phyloP scores from a whole-genome alignment of 2,797 vertebrate species.

The Discoglossus pictus region DNA sequence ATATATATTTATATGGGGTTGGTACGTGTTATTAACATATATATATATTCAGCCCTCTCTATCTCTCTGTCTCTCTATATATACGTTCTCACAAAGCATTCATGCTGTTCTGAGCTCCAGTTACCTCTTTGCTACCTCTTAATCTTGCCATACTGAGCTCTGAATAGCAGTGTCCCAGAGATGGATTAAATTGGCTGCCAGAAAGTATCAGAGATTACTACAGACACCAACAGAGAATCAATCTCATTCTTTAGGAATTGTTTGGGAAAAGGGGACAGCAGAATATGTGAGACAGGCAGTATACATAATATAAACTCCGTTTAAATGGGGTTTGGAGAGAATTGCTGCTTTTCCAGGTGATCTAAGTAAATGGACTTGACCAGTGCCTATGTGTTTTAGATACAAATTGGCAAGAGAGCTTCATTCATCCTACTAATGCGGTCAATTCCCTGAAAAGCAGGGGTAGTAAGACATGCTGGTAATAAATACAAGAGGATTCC shows the following conservation, averaged over 20 bases:
- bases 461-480: no score
- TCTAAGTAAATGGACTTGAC: background rate
- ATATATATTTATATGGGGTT: no score
- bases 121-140: slow-evolving; percentile 7
- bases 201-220: slow-evolving; percentile 5
- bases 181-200: slow-evolving; percentile 7
- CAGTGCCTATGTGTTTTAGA: background rate
- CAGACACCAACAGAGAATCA: background rate
- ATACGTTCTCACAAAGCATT: no score
- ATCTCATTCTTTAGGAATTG: slow-evolving; percentile 6
- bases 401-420: background rate
- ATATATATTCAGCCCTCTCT: no score
- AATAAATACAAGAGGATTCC: no score
- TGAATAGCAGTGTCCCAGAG: background rate
- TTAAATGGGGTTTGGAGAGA: slow-evolving; percentile 5
- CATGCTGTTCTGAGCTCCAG: background rate
- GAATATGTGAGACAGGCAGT: background rate
- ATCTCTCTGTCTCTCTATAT: no score
- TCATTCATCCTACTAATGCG: slow-evolving; percentile 2
- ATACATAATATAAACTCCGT: background rate
- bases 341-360: background rate
- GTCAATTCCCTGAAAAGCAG: no score
- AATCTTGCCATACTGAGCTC: no score
- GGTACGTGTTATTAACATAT: no score
- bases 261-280: background rate